Evolutionary conservation across 2,888 invertebrate species (phyloP).

Genomic region (Melangyna quadrimaculata): DNA sequence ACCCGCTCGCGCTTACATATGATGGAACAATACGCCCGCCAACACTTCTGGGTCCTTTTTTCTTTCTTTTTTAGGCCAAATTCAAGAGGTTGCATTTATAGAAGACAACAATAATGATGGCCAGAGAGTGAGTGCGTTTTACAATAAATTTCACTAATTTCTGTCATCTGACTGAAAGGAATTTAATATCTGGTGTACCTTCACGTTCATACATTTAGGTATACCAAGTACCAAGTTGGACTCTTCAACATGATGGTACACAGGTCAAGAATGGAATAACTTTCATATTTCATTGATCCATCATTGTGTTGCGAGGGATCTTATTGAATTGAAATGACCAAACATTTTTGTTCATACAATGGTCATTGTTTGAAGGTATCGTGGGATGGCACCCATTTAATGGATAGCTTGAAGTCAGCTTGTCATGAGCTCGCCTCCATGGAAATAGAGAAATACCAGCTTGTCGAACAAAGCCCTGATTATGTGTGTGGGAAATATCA

Average conservation of each 20-base stretch:
- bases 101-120: slow-evolving; percentile 6
- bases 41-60: slow-evolving; percentile 49
- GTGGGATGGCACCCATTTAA: slow-evolving; percentile 71
- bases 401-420: slow-evolving; percentile 67
- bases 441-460: slow-evolving; percentile 55
- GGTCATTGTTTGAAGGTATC: slow-evolving; percentile 61
- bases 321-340: slow-evolving; percentile 72
- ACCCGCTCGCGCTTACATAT: slow-evolving; percentile 50
- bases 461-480: slow-evolving; percentile 47
- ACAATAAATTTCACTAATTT: slow-evolving; percentile 81
- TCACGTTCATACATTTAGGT: not conserved
- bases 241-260: slow-evolving; percentile 43
- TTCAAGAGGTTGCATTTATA: slow-evolving; percentile 53
- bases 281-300: slow-evolving; percentile 67
- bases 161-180: slow-evolving; percentile 78
- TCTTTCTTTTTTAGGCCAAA: slow-evolving; percentile 61
- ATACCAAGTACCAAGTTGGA: slow-evolving; percentile 3
- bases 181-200: slow-evolving; percentile 7
- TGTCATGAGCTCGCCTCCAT: slow-evolving; percentile 59
- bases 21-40: slow-evolving; percentile 37
- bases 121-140: slow-evolving; percentile 46
- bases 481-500: slow-evolving; percentile 66
- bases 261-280: slow-evolving; percentile 67
- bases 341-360: slow-evolving; percentile 68
- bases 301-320: slow-evolving; percentile 64